A percentile compares a stretch with the other conserved stretches of the same genome.
Conservation (phyloP, 2,797 vertebrate species). For the Syndactyla subalaris region DNA sequence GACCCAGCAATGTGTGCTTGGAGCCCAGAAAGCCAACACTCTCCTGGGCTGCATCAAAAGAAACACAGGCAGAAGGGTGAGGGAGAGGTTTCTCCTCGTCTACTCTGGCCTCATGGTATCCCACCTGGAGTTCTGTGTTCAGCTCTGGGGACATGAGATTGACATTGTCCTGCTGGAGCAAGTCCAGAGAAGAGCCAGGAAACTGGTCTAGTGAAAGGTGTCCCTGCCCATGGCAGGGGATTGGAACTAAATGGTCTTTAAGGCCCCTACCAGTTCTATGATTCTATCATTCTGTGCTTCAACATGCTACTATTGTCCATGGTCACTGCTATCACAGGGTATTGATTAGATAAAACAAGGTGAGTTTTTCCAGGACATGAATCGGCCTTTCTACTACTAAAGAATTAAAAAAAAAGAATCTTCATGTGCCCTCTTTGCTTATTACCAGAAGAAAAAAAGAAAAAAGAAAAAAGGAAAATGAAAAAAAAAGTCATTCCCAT, state of each 20-base stretch:
- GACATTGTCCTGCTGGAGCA: background rate
- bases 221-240: background rate
- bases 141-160: background rate
- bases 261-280: background rate
- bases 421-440: background rate
- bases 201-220: background rate
- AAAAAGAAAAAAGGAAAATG: accelerated
- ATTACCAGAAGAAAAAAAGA: accelerated
- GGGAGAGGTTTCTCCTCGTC: background rate
- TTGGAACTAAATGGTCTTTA: background rate
- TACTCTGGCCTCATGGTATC: background rate
- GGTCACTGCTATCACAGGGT: background rate
- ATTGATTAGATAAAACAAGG: background rate
- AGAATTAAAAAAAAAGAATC: background rate
- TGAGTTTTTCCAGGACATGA: background rate
- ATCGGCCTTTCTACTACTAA: background rate
- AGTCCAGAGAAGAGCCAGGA: background rate
- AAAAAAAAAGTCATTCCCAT: too few relatives aligned
- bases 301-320: background rate
- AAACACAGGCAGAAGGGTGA: background rate
- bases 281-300: background rate
- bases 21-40: background rate
- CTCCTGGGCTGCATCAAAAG: background rate
- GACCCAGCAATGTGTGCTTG: background rate
- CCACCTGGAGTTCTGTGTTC: background rate